phyloP scores from a whole-genome alignment of 35 echinoderm and acorn worm genomes.

The Chiridota heheva region DNA sequence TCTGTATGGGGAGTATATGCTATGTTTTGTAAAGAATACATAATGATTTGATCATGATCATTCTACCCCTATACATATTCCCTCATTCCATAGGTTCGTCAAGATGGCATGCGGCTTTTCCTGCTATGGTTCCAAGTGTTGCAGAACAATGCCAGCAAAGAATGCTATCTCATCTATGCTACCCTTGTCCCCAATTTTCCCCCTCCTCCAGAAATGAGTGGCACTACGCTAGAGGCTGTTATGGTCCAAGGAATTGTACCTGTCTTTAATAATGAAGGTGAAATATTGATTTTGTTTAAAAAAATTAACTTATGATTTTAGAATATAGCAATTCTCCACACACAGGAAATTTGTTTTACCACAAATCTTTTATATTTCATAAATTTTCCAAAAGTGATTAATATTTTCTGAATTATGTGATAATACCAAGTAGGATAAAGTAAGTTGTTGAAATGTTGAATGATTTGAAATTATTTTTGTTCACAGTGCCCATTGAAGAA shows the following conservation, averaged over 20 bases:
- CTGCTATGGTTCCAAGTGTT: slow-evolving; percentile 93
- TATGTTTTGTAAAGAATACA: too few relatives aligned
- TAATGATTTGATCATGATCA: too few relatives aligned
- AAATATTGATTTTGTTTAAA: neutral
- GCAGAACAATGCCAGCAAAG: slow-evolving; percentile 80
- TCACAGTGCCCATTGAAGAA: slow-evolving; percentile 71
- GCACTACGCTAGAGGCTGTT: slow-evolving; percentile 70
- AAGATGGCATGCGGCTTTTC: slow-evolving; percentile 90
- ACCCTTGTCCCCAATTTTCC: slow-evolving; percentile 92
- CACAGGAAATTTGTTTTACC: neutral
- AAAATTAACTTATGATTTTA: neutral
- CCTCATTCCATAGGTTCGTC: slow-evolving; percentile 57
- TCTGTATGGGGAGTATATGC: too few relatives aligned
- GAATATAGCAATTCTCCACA: neutral
- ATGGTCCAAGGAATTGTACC: slow-evolving; percentile 64
- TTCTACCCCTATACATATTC: neutral
- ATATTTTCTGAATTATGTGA: too few relatives aligned
- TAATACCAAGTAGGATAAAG: too few relatives aligned
- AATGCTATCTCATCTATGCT: slow-evolving; percentile 96
- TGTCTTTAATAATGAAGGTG: slow-evolving; percentile 57
- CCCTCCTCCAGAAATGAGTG: slow-evolving; percentile 61
- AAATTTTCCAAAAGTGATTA: neutral
- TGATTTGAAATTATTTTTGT: neutral
- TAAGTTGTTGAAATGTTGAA: too few relatives aligned
- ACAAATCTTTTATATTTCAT: neutral